phyloP scores from a whole-genome alignment of 2,797 vertebrate species.

The Cyprinodon diabolis region DNA sequence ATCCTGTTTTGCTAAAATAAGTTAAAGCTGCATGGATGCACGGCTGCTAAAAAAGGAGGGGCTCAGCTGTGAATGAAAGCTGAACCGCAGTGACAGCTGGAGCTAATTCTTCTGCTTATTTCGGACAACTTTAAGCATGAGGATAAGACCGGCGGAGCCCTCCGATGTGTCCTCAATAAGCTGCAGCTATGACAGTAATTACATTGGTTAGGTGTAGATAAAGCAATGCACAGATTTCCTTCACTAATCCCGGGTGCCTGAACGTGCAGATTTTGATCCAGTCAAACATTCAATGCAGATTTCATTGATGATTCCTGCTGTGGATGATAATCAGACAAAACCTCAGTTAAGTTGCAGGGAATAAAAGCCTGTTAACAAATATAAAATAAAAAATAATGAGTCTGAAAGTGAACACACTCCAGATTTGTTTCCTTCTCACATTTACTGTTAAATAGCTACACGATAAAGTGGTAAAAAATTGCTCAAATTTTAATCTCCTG shows the following conservation, averaged over 20 bases:
- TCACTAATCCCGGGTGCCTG: background rate
- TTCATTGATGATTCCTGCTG: background rate
- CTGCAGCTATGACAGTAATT: background rate
- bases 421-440: background rate
- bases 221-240: background rate
- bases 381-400: background rate
- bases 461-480: too few relatives aligned
- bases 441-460: too few relatives aligned
- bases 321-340: background rate
- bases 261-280: background rate
- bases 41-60: slow-evolving; percentile 15
- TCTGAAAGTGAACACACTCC: background rate
- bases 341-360: background rate
- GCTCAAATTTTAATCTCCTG: too few relatives aligned
- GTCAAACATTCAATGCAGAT: background rate
- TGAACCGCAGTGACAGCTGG: slow-evolving; percentile 9
- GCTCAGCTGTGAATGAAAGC: slow-evolving; percentile 3
- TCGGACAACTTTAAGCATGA: background rate
- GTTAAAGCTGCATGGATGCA: slow-evolving; percentile 5
- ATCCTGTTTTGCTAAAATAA: slow-evolving; percentile 1
- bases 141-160: background rate
- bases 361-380: background rate
- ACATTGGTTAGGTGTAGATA: background rate
- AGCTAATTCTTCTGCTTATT: background rate
- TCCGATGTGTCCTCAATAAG: background rate